These are phyloP conservation scores for Cantharis lateralis DNA, from an alignment of 2,888 invertebrate genomes.

Conservation along the genomic window DNA sequence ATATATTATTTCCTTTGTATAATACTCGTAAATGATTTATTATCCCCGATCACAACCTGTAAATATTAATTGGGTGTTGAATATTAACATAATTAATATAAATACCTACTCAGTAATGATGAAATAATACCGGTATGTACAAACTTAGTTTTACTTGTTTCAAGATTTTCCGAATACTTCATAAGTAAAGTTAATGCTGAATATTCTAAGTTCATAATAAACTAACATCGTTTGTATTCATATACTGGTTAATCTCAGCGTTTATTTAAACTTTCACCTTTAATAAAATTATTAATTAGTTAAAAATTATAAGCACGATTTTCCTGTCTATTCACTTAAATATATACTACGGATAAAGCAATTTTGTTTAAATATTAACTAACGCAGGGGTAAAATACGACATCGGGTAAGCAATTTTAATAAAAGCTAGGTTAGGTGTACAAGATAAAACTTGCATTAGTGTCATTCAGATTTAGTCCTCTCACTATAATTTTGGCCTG, in stretches of 20 bases:
- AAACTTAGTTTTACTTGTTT: not conserved
- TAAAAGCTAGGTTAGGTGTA: not conserved
- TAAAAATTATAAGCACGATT: not conserved
- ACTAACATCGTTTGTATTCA: not conserved
- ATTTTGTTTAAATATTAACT: not conserved
- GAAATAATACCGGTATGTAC: not conserved
- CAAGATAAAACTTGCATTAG: not conserved
- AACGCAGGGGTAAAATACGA: not conserved
- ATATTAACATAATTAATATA: too few relatives aligned
- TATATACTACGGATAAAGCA: not conserved
- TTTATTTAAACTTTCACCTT: not conserved
- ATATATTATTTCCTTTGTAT: not conserved
- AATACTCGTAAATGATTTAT: too few relatives aligned
- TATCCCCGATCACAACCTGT: not conserved
- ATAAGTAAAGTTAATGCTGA: not conserved
- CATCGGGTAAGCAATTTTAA: not conserved
- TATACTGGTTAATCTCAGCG: not conserved
- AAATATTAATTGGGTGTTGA: not conserved
- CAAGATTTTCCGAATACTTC: not conserved
- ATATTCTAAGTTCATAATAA: not conserved
- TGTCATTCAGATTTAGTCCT: not conserved
- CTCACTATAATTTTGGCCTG: not conserved
- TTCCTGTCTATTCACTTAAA: not conserved
- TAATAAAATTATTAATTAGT: not conserved
- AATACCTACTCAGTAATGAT: not conserved